Conservation (phyloP, 2,888 invertebrate species). For the Tetanocera ferruginea region DNA sequence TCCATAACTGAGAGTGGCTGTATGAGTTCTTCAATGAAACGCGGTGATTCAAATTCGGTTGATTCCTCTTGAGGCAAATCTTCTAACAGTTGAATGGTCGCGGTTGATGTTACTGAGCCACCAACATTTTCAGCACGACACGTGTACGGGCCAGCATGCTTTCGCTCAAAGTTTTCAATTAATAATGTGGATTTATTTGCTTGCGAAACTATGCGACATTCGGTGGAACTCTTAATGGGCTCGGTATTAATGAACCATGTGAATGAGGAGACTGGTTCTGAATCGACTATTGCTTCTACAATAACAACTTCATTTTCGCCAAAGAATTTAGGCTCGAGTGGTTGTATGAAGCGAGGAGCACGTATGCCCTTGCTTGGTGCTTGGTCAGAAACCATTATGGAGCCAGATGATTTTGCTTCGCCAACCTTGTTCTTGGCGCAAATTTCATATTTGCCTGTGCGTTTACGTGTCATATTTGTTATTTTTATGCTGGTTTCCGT, state of each 20-base stretch:
- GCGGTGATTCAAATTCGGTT: conserved; percentile 78
- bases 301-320: conserved; percentile 82
- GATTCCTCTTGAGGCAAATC: conserved; percentile 72
- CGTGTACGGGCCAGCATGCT: conserved; percentile 82
- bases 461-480: conserved; percentile 78
- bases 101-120: conserved; percentile 89
- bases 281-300: conserved; percentile 82
- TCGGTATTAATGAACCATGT: conserved; percentile 87
- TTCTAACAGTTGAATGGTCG: conserved; percentile 77
- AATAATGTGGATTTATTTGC: conserved; percentile 85
- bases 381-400: conserved; percentile 80
- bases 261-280: conserved; percentile 85
- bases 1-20: conserved; percentile 87
- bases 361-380: conserved; percentile 74
- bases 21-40: conserved; percentile 79
- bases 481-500: conserved; percentile 78
- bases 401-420: conserved; percentile 84
- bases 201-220: conserved; percentile 78
- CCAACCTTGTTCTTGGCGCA: conserved; percentile 83
- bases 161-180: conserved; percentile 79
- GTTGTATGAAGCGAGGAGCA: conserved; percentile 81
- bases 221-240: conserved; percentile 79
- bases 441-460: conserved; percentile 90
- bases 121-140: conserved; percentile 92
- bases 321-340: conserved; percentile 79